phyloP scores from a whole-genome alignment of 1,140 invertebrate species.

The Panulirus ornatus region DNA sequence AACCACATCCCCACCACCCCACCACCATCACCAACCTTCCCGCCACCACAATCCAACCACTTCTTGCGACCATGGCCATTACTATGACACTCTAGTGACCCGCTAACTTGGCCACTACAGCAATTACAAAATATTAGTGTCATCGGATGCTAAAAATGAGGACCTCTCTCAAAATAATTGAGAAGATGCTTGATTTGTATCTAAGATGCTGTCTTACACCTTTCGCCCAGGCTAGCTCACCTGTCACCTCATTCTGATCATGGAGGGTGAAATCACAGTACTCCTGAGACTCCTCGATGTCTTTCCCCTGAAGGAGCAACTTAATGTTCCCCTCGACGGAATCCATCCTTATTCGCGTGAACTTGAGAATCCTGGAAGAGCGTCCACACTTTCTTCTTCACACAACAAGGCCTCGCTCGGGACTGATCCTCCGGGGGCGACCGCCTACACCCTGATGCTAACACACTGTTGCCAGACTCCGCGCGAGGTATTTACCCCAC shows the following conservation, averaged over 20 bases:
- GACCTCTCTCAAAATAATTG: too few species aligned
- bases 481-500: too few species aligned
- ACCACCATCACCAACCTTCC: background rate
- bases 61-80: too few species aligned
- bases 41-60: background rate
- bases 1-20: background rate
- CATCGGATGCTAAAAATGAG: too few species aligned
- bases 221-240: constrained; percentile 76
- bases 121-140: too few species aligned
- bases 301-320: constrained; percentile 66
- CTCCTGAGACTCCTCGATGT: constrained; percentile 79
- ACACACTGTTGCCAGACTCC: constrained; percentile 39
- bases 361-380: constrained; percentile 71
- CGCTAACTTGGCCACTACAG: too few species aligned
- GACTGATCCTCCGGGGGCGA: background rate
- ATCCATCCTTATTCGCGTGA: constrained; percentile 71
- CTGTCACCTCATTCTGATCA: constrained; percentile 86
- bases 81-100: too few species aligned
- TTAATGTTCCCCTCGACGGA: constrained; percentile 68
- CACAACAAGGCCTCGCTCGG: constrained; percentile 6
- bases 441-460: background rate
- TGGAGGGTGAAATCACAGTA: constrained; percentile 89
- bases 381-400: background rate
- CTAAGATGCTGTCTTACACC: too few species aligned
- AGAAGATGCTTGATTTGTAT: too few species aligned